These are phyloP conservation scores for Pelecanoides urinatrix DNA, from an alignment of 2,113 vertebrate genomes.

Conservation along the genomic window DNA sequence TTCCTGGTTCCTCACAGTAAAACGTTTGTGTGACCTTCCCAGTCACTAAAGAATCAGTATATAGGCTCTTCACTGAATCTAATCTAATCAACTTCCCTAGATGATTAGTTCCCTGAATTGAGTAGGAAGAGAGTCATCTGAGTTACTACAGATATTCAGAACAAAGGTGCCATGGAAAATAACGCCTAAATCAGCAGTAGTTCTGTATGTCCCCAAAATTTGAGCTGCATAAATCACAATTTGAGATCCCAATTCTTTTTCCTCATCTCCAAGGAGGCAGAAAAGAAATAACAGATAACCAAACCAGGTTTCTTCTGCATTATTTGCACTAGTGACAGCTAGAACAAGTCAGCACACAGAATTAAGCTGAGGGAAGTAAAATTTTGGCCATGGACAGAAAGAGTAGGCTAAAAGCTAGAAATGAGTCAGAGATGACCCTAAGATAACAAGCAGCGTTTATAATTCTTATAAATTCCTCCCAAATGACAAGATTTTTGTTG, in stretches of 20 bases:
- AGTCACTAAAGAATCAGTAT: background rate
- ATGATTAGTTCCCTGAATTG: background rate
- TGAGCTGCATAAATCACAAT: background rate
- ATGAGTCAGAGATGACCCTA: constrained; percentile 54
- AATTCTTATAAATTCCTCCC: constrained; percentile 47
- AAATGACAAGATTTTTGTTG: constrained; percentile 10
- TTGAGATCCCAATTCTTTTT: background rate
- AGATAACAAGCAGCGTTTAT: constrained; percentile 42
- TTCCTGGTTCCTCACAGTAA: background rate
- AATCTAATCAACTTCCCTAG: background rate
- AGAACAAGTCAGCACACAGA: constrained; percentile 25
- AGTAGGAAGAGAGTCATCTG: background rate
- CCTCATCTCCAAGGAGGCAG: background rate
- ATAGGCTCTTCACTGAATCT: background rate
- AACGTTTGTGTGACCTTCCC: background rate
- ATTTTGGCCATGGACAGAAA: background rate
- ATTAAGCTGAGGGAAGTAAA: constrained; percentile 18
- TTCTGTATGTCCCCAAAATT: background rate
- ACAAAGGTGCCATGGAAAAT: background rate
- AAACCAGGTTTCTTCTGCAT: background rate
- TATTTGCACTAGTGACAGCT: constrained; percentile 1
- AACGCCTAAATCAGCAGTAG: background rate
- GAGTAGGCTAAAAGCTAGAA: constrained; percentile 22
- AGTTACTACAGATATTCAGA: background rate
- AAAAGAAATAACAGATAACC: background rate